A percentile compares a stretch with the other conserved stretches of the same genome.
These are phyloP conservation scores for Marmota flaviventris DNA, from an alignment of 2,113 vertebrate species.

Conservation along the genomic window DNA sequence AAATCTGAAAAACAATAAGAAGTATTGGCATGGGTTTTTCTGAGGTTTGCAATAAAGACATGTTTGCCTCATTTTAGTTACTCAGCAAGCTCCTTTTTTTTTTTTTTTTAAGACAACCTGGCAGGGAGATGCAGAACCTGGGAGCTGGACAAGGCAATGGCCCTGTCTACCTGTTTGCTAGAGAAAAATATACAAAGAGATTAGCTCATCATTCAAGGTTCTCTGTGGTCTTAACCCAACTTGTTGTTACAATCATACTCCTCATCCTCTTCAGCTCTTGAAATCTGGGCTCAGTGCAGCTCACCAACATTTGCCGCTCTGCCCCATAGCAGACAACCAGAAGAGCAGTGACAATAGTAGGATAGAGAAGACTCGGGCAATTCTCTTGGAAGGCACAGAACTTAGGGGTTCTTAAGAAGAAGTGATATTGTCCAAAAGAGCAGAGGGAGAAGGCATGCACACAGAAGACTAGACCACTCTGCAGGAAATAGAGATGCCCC, in stretches of 20 bases:
- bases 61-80: not conserved
- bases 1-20: constrained; percentile 62
- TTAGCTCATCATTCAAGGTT: not conserved
- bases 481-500: not conserved
- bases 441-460: not conserved
- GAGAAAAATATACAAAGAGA: not conserved
- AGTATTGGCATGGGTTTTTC: constrained; percentile 15
- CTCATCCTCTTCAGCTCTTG: not conserved
- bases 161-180: not conserved
- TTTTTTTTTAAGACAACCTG: not conserved
- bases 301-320: not conserved
- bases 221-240: not conserved
- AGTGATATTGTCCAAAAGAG: not conserved
- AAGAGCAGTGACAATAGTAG: not conserved
- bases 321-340: not conserved
- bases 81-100: not conserved
- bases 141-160: not conserved
- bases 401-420: not conserved
- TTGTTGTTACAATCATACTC: not conserved
- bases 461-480: not conserved
- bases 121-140: not conserved
- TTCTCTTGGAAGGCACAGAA: not conserved
- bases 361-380: not conserved
- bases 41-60: constrained; percentile 24
- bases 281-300: not conserved